phyloP scores from a whole-genome alignment of 2,797 vertebrate genomes.

The Diglossa cyanea region DNA sequence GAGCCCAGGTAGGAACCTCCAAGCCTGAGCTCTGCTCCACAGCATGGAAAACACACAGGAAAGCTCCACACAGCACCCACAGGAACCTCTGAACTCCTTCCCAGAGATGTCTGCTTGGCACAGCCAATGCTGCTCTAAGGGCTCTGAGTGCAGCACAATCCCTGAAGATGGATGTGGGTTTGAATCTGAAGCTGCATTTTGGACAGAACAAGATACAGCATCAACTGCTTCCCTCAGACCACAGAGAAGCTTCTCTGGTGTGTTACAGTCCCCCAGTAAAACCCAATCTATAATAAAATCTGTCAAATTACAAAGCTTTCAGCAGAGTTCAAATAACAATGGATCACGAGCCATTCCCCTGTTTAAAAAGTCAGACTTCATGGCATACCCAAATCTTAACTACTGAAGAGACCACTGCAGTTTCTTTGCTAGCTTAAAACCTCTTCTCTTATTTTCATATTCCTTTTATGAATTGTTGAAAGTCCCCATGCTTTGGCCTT shows the following conservation, averaged over 20 bases:
- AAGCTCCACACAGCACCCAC: neutral
- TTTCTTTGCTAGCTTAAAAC: neutral
- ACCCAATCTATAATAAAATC: neutral
- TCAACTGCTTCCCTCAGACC: neutral
- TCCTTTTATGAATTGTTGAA: neutral
- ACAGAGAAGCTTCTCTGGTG: neutral
- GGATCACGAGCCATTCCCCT: neutral
- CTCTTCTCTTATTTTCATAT: neutral
- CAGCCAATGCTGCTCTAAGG: rapidly evolving
- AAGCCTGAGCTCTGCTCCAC: neutral
- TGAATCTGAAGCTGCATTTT: neutral
- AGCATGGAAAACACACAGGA: neutral
- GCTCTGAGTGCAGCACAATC: neutral
- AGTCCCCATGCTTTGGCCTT: neutral
- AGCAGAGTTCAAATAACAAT: neutral
- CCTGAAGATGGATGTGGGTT: neutral
- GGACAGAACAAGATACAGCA: neutral
- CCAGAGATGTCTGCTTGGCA: neutral
- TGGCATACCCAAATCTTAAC: neutral
- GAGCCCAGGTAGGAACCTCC: neutral
- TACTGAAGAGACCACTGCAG: neutral
- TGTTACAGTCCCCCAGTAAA: neutral
- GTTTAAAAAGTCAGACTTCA: neutral
- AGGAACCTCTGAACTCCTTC: neutral
- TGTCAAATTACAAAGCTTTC: neutral